Conservation (phyloP, 2,888 invertebrate species). For the Lithophane ornitopus region DNA sequence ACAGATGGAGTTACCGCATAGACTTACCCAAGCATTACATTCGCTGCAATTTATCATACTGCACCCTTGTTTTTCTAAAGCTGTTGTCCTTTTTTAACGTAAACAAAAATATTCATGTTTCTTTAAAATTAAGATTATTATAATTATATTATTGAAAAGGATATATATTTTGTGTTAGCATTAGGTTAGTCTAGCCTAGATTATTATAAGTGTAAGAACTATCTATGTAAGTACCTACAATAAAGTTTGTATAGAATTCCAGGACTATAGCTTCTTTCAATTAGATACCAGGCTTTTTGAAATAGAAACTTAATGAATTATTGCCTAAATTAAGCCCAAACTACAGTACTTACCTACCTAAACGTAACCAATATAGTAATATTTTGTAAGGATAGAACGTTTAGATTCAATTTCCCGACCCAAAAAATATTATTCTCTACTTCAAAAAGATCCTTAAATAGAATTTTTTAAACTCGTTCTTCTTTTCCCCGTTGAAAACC, state of each 20-base stretch:
- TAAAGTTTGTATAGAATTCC: too few relatives aligned
- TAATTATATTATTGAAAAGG: too few relatives aligned
- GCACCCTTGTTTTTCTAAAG: constrained; percentile 13
- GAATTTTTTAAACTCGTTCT: constrained; percentile 48
- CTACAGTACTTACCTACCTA: too few relatives aligned
- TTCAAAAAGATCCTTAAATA: constrained; percentile 11
- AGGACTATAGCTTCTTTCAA: neutral
- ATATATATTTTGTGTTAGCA: too few relatives aligned
- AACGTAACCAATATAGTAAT: neutral
- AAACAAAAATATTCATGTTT: too few relatives aligned
- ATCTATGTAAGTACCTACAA: too few relatives aligned
- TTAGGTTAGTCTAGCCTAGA: too few relatives aligned
- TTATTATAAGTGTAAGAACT: too few relatives aligned
- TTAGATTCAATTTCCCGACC: constrained; percentile 5
- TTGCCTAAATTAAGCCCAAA: neutral
- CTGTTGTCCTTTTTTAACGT: constrained; percentile 10
- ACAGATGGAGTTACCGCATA: constrained; percentile 46
- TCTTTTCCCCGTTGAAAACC: constrained; percentile 59
- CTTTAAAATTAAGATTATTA: too few relatives aligned
- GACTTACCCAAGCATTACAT: constrained; percentile 31
- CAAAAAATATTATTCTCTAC: constrained; percentile 7
- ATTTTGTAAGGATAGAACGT: neutral
- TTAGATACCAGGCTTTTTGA: neutral
- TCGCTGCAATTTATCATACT: constrained; percentile 34
- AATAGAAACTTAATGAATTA: neutral